These are phyloP conservation scores for Cynoglossus semilaevis DNA, from an alignment of 2,113 vertebrate species.

Conservation along the genomic window DNA sequence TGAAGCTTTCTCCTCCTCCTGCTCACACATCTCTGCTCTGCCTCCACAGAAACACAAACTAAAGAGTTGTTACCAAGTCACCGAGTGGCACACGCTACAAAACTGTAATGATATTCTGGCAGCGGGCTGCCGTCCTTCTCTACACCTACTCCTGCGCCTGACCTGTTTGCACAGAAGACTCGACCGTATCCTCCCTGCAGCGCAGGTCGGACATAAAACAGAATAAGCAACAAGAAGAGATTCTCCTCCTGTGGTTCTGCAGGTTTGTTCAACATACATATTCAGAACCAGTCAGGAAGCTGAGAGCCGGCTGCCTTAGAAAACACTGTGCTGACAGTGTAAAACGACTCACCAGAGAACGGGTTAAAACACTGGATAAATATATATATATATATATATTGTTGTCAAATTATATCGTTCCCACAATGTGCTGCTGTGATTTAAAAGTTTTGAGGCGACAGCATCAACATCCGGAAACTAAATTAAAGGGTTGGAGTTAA, in stretches of 20 bases:
- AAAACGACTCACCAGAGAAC: conserved; percentile 15
- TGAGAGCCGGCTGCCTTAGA: conserved; percentile 1
- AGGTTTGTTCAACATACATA: conserved; percentile 26
- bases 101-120: conserved; percentile 20
- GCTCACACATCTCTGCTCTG: no score
- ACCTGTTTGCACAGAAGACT: conserved; percentile 9
- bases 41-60: conserved; percentile 1
- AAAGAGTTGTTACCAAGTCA: background rate
- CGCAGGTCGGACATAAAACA: conserved; percentile 38
- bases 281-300: conserved; percentile 43
- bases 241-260: conserved; percentile 35
- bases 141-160: conserved; percentile 11
- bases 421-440: background rate
- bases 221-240: conserved; percentile 4
- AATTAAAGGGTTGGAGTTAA: background rate
- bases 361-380: no score
- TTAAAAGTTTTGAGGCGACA: background rate
- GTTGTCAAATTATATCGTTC: no score
- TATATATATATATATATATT: no score
- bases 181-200: conserved; percentile 8
- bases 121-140: conserved; percentile 10
- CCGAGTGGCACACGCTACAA: background rate
- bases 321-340: conserved; percentile 13
- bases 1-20: no score
- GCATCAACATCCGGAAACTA: background rate